Evolutionary conservation across 2,113 vertebrate genomes (phyloP).

Genomic region (Nibea albiflora): DNA sequence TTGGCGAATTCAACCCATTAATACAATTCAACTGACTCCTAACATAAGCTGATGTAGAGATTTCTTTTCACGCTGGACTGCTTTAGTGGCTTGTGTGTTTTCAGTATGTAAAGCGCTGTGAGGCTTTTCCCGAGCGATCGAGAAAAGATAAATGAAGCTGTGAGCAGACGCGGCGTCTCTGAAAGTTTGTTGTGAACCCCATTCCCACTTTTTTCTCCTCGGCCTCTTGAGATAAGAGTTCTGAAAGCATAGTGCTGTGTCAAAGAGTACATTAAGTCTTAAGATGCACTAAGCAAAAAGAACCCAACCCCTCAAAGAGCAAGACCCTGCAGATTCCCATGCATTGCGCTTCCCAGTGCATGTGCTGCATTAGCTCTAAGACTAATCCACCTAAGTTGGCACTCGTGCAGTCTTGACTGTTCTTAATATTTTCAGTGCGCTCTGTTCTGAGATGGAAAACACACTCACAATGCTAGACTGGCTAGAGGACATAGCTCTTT

Average conservation of each 20-base stretch:
- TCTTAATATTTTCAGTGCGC: slow-evolving; percentile 29
- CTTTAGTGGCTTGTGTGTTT: not conserved
- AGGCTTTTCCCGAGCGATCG: not conserved
- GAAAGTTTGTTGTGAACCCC: too few species aligned
- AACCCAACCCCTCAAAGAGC: slow-evolving; percentile 20
- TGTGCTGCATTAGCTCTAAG: slow-evolving; percentile 5
- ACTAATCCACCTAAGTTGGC: slow-evolving; percentile 24
- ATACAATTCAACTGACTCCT: too few species aligned
- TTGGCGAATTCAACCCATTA: too few species aligned
- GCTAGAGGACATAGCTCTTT: not conserved
- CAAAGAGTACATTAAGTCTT: too few species aligned
- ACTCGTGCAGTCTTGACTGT: slow-evolving; percentile 15
- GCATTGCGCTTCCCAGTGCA: not conserved
- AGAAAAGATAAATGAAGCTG: too few species aligned
- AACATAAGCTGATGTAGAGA: too few species aligned
- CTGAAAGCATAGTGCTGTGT: too few species aligned
- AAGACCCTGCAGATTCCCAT: not conserved
- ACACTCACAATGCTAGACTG: not conserved
- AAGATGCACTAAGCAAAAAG: too few species aligned
- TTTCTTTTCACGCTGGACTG: not conserved
- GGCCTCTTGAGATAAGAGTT: too few species aligned
- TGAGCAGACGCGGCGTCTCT: too few species aligned
- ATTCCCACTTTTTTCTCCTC: too few species aligned
- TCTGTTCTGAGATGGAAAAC: slow-evolving; percentile 26
- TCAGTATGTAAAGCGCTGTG: not conserved